These are phyloP conservation scores for Spatula clypeata DNA, from an alignment of 2,797 vertebrate genomes.

Conservation along the genomic window DNA sequence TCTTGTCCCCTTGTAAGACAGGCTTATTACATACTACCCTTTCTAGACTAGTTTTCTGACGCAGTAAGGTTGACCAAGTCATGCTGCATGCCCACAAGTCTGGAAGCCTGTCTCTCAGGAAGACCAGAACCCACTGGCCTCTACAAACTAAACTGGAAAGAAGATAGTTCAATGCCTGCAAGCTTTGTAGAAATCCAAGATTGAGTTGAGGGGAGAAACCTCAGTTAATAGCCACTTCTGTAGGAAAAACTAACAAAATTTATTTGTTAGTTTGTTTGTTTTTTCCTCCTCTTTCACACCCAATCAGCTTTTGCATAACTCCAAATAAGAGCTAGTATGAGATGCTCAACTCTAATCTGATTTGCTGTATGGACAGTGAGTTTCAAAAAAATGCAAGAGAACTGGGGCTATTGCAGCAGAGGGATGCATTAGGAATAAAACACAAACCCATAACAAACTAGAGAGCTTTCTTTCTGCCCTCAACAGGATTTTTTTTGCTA, in stretches of 20 bases:
- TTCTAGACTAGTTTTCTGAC: not conserved
- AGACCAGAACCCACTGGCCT: not conserved
- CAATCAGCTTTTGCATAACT: not conserved
- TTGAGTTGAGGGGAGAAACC: not conserved
- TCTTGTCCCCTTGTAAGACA: not conserved
- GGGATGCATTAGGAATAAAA: not conserved
- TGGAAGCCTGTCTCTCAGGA: not conserved
- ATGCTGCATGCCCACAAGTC: not conserved
- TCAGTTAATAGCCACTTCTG: not conserved
- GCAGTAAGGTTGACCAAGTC: not conserved
- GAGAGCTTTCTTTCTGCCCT: not conserved
- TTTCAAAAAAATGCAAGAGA: not conserved
- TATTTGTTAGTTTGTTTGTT: not conserved
- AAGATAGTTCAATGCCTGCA: not conserved
- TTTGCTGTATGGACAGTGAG: not conserved
- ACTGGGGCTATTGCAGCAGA: not conserved
- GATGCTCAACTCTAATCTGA: not conserved
- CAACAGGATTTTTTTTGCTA: not conserved
- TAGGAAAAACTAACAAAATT: not conserved
- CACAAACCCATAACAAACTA: not conserved
- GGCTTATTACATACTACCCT: not conserved
- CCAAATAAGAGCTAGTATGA: not conserved
- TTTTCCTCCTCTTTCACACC: not conserved
- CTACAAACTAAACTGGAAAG: not conserved
- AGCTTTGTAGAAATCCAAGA: not conserved